Evolutionary conservation across 1,140 invertebrate genomes (phyloP).

Genomic region (Contarinia nasturtii): DNA sequence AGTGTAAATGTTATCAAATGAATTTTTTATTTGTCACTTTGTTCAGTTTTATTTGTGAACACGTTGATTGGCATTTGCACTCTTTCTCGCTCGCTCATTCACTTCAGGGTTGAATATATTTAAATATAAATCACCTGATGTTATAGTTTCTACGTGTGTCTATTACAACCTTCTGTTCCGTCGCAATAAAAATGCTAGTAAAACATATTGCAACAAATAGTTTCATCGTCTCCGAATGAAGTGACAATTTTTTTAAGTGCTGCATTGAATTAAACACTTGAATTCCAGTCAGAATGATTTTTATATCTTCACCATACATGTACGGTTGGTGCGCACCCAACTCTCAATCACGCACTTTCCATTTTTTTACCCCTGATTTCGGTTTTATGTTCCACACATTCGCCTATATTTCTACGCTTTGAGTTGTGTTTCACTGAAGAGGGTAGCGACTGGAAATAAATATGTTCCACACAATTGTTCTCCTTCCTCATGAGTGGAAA

Average conservation of each 20-base stretch:
- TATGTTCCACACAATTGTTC: background rate
- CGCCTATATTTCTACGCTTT: no score
- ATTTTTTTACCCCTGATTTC: no score
- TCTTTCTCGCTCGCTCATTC: no score
- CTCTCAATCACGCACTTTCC: no score
- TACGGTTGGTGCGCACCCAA: no score
- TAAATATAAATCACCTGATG: no score
- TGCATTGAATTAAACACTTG: background rate
- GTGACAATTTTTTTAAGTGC: background rate
- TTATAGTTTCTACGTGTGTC: background rate
- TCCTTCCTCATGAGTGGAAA: no score
- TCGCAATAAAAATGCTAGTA: background rate
- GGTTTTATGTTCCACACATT: no score
- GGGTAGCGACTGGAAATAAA: background rate
- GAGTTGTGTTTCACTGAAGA: no score
- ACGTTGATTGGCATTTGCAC: background rate
- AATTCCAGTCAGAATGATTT: background rate
- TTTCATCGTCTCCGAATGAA: background rate
- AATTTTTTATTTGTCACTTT: background rate
- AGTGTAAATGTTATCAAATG: constrained; percentile 4
- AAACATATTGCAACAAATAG: background rate
- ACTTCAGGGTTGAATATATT: background rate
- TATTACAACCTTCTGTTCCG: background rate
- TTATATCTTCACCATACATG: background rate
- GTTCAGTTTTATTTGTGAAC: background rate